Evolutionary conservation across 2,113 vertebrate genomes (phyloP), one percentile per base, ranked within the genome.

Genomic region (Gymnocephalus cernua): DNA sequence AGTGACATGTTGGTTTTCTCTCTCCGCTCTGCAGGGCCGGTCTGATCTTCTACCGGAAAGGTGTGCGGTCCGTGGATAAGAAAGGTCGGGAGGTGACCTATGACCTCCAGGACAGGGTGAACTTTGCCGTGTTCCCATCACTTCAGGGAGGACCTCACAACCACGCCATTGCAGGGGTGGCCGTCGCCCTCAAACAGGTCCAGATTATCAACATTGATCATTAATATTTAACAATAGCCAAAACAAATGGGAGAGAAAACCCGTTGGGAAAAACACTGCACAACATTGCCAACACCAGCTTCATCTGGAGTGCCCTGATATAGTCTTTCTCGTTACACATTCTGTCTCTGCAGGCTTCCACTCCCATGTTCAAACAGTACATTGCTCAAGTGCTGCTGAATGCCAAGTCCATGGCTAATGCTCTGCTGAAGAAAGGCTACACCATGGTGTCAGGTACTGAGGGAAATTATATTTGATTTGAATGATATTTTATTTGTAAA

Each of bases 71-170:
- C 0, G 91, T 97, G 86, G 96, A 98, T 69, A 94, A 96, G 82
- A 98, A 97, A 89, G 97, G 97, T 48, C 93, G 79, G 50, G 96
- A 97, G 87, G 91, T 90, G 1, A 94, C 85, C 29, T 98, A 98
- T 2, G 95, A 96, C 65, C 95, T 97, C 86, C 97, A 98, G 90
- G 96, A 98, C 76, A 93, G 80, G 77, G 94, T 99, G 93, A 99
- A 98, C 94, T 98, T 97, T 64, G 94, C 97, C 0, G 97, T 98
- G 51, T 99, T 99, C 92, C 97, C 97, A 0, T 97, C 97, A 3
- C 93, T 99, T 79, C 97, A 99, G 63, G 97, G 97, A 0, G 97
- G 97, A 0, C 97, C 97, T 18, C 97, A 99, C 91, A 99, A 99
- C 85, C 97, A 99, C 0, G 93, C 97, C 83, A 98, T 98, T 1